phyloP scores from a whole-genome alignment of 2,888 invertebrate genomes.

The Apotomis turbidana region DNA sequence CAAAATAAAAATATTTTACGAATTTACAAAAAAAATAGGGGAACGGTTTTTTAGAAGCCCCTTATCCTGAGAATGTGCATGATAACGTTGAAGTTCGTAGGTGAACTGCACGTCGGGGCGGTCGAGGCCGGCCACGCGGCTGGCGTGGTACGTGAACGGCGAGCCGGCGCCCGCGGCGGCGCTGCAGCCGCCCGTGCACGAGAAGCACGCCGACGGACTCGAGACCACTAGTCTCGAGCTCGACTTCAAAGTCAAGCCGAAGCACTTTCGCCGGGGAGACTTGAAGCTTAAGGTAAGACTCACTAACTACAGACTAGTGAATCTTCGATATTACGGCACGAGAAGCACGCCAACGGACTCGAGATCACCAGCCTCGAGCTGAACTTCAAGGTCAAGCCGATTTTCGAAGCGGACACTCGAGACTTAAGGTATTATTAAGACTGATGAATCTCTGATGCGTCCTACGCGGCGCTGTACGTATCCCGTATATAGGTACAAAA shows the following conservation, averaged over 20 bases:
- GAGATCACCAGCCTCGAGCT: slow-evolving; percentile 90
- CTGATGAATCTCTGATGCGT: too few relatives aligned
- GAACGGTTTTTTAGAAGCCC: too few relatives aligned
- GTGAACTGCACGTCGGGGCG: slow-evolving; percentile 93
- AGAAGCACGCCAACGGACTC: slow-evolving; percentile 85
- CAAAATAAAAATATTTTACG: too few relatives aligned
- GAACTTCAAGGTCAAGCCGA: slow-evolving; percentile 90
- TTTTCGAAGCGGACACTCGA: slow-evolving; percentile 93
- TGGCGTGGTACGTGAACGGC: slow-evolving; percentile 95
- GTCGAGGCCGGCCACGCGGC: slow-evolving; percentile 91
- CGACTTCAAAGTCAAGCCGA: slow-evolving; percentile 91
- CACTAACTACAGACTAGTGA: neutral
- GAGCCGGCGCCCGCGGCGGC: slow-evolving; percentile 86
- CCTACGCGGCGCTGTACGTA: too few relatives aligned
- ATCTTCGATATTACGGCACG: slow-evolving; percentile 51
- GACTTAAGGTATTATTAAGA: slow-evolving; percentile 85
- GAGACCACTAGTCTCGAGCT: slow-evolving; percentile 90
- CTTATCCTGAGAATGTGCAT: neutral
- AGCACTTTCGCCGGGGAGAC: slow-evolving; percentile 93
- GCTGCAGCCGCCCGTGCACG: slow-evolving; percentile 77
- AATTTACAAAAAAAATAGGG: too few relatives aligned
- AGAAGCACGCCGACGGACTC: slow-evolving; percentile 85
- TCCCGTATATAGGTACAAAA: too few relatives aligned
- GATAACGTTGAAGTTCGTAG: neutral
- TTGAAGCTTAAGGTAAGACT: slow-evolving; percentile 89